Evolutionary conservation across 2,888 invertebrate species (phyloP).

Genomic region (Asteroscopus sphinx): DNA sequence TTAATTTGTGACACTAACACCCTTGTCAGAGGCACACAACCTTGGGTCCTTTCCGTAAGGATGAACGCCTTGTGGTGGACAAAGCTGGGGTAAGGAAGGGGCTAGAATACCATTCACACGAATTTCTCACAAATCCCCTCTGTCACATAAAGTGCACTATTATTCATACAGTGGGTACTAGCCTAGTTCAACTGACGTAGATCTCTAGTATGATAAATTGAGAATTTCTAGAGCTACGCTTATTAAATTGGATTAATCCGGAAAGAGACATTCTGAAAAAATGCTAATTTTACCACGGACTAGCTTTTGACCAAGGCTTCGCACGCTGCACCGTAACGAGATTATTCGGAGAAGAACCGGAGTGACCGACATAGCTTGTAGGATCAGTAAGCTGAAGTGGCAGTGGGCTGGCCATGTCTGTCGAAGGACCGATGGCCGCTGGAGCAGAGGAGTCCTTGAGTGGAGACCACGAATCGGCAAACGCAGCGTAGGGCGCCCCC

Average conservation of each 20-base stretch:
- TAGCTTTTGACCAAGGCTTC: no score
- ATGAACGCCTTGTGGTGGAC: conserved; percentile 73
- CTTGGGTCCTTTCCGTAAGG: conserved; percentile 62
- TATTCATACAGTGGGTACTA: conserved; percentile 75
- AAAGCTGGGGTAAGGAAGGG: conserved; percentile 67
- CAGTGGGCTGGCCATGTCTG: no score
- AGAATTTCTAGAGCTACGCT: conserved; percentile 56
- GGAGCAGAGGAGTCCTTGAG: no score
- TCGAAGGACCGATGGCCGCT: no score
- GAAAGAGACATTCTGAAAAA: conserved; percentile 14
- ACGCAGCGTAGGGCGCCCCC: no score
- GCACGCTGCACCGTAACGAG: no score
- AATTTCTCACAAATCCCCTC: conserved; percentile 76
- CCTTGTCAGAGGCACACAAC: conserved; percentile 70
- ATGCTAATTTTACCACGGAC: no score
- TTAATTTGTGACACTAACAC: conserved; percentile 71
- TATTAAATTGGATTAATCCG: conserved; percentile 55
- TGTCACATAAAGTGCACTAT: conserved; percentile 83
- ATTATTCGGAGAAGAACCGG: no score
- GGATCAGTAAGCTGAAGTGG: no score
- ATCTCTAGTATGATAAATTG: conserved; percentile 77
- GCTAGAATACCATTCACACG: conserved; percentile 72
- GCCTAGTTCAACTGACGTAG: conserved; percentile 75
- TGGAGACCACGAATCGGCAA: no score
- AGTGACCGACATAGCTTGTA: no score